Evolutionary conservation across 2,113 vertebrate species (phyloP), one percentile per base, ranked within the genome.

Genomic region (Alouatta palliata): DNA sequence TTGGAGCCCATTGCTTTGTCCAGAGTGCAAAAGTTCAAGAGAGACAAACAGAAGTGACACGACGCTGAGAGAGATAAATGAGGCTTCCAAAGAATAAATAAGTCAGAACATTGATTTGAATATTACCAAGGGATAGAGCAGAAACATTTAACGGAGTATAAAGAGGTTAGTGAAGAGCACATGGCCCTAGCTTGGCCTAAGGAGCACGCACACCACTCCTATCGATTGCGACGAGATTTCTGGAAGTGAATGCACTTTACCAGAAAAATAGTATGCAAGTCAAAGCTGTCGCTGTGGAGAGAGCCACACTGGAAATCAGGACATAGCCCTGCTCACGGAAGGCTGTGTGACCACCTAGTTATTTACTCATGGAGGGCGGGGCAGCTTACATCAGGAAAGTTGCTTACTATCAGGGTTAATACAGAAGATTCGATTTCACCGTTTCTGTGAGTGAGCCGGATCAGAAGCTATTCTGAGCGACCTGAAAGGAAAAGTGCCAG

Each of bases 391-490:
- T 95, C 82, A 96, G 82, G 90, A 81, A 85, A 95, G 95, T 61
- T 47, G 70, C 90, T 92, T 56, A 56, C 35, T 37, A 56, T 21
- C 56, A n/a, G 64, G 79, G 40, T 35, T 11, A 37, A 90, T 2
- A 43, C 92, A 89, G 96, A 92, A 97, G 96, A 96, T 98, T 94
- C 77, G 52, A 94, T 97, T 97, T 97, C 97, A 95, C 92, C 2
- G 8, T 87, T 92, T 96, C 92, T 95, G 96, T 56, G 95, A 97
- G 90, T 17, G 76, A 97, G 83, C 96, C 32, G 92, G 95, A 92
- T 96, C 96, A 96, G 96, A 94, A 93, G 96, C 96, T 98, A 97
- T 97, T 97, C 95, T 97, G 96, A 97, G 97, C 49, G 35, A 77
- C 77, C 96, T 91, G 95, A 21, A 66, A 97, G 97, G 96, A 96